Evolutionary conservation across 53 echinoderm and acorn worm genomes (phyloP).

Genomic region (Arbacia lixula): DNA sequence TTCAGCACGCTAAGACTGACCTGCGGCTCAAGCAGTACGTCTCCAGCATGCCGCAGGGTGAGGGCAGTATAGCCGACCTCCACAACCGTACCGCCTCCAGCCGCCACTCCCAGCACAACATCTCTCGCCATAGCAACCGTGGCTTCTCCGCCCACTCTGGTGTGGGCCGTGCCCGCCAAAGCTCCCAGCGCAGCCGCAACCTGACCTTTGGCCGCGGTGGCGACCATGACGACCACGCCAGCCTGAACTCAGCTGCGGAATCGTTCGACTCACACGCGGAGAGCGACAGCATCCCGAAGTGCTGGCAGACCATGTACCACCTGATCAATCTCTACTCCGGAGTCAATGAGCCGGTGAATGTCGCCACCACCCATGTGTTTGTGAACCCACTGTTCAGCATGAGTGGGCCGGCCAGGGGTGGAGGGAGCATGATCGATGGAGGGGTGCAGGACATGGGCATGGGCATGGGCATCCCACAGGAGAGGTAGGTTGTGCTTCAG

Average conservation of each 20-base stretch:
- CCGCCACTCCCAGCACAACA: neutral
- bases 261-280: constrained; percentile 49
- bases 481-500: constrained; percentile 26
- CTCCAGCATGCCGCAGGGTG: constrained; percentile 47
- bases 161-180: constrained; percentile 2
- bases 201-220: constrained; percentile 35
- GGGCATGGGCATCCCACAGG: constrained; percentile 23
- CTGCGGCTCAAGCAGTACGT: constrained; percentile 68
- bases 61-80: constrained; percentile 36
- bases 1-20: constrained; percentile 77
- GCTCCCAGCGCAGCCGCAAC: constrained; percentile 47
- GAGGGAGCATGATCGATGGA: constrained; percentile 21
- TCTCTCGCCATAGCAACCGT: constrained; percentile 7
- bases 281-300: constrained; percentile 86
- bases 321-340: constrained; percentile 89
- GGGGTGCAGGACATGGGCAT: constrained; percentile 18
- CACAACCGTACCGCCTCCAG: neutral
- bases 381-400: constrained; percentile 87
- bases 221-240: constrained; percentile 9
- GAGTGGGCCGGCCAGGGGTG: constrained; percentile 13
- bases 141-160: neutral
- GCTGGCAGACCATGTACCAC: constrained; percentile 99
- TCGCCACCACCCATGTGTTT: constrained; percentile 77
- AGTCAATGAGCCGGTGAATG: constrained; percentile 72
- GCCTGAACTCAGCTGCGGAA: constrained; percentile 32